phyloP scores from a whole-genome alignment of 2,113 vertebrate species.

The Bubalus kerabau region DNA sequence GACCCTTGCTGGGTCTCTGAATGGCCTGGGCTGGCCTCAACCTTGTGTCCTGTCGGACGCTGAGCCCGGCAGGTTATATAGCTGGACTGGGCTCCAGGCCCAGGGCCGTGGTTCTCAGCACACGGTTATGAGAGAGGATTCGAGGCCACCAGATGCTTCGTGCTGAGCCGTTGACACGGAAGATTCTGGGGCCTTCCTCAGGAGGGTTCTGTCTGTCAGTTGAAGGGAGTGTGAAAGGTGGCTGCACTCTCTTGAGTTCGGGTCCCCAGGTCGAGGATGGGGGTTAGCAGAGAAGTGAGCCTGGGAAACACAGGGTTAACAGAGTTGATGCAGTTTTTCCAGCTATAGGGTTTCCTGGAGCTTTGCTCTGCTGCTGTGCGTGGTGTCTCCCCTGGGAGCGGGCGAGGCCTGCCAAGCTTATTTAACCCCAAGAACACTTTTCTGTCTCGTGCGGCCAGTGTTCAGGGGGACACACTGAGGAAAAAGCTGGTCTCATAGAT shows the following conservation, averaged over 20 bases:
- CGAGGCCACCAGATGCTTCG: neutral
- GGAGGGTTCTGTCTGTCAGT: neutral
- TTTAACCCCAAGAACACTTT: neutral
- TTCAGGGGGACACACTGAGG: neutral
- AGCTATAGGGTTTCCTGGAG: accelerated
- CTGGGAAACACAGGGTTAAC: neutral
- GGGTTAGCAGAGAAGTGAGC: neutral
- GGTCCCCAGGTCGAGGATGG: no score
- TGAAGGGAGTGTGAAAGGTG: neutral
- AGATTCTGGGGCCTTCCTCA: neutral
- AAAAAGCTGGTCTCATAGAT: no score
- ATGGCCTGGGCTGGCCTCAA: neutral
- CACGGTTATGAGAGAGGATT: neutral
- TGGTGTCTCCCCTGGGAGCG: neutral
- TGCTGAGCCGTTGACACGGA: accelerated
- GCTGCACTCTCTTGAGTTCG: neutral
- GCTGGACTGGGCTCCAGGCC: neutral
- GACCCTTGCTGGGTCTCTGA: neutral
- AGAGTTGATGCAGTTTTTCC: neutral
- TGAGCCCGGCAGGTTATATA: no score
- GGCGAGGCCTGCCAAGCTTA: neutral
- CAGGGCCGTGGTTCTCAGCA: neutral
- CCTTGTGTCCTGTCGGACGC: neutral
- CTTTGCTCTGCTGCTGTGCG: no score
- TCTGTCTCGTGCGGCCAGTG: neutral